phyloP scores from a whole-genome alignment of 1,140 invertebrate genomes.

The Panagrolaimus sp. region DNA sequence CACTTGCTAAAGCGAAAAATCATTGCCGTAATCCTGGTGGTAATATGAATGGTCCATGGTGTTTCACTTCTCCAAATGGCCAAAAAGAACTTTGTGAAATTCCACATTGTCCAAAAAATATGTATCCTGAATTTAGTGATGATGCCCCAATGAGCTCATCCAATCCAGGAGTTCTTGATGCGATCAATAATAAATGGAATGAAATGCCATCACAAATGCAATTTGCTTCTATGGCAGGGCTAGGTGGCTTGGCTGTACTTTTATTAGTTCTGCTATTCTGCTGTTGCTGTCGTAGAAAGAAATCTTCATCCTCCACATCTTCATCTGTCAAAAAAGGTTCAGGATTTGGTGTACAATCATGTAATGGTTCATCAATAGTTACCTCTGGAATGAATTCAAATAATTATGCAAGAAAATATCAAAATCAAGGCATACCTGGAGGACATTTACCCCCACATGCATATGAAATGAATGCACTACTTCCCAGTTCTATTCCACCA shows the following conservation, averaged over 20 bases:
- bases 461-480: conserved; percentile 28
- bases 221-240: conserved; percentile 22
- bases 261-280: conserved; percentile 34
- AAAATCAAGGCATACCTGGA: background rate
- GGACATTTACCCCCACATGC: conserved; percentile 17
- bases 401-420: conserved; percentile 22
- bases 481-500: conserved; percentile 8
- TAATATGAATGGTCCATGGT: conserved; percentile 77
- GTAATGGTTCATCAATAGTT: conserved; percentile 9
- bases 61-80: conserved; percentile 65
- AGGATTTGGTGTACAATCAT: background rate
- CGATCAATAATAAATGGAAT: conserved; percentile 30
- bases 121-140: conserved; percentile 27
- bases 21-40: conserved; percentile 85
- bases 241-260: conserved; percentile 30
- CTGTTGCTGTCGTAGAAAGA: conserved; percentile 37
- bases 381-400: conserved; percentile 40
- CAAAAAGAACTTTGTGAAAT: conserved; percentile 73
- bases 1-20: conserved; percentile 77
- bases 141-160: background rate
- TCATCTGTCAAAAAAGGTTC: conserved; percentile 16
- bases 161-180: conserved; percentile 21
- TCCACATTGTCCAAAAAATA: conserved; percentile 58
- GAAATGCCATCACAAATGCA: conserved; percentile 37
- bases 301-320: conserved; percentile 7